A percentile compares a stretch with the other conserved stretches of the same genome.
These are phyloP conservation scores for Meteorus colon DNA, from an alignment of 2,888 invertebrate genomes.

Conservation along the genomic window DNA sequence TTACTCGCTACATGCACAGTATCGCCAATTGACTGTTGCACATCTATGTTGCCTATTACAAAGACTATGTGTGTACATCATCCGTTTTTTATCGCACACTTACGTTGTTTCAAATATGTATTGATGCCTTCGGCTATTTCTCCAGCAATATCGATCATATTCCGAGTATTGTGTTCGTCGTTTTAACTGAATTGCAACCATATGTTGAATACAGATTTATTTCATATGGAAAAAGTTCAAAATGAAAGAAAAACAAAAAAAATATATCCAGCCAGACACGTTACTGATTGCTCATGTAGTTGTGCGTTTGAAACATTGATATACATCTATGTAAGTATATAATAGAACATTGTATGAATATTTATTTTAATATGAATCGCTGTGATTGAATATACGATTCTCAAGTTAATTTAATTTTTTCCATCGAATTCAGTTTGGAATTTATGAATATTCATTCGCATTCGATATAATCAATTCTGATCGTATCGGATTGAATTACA, in stretches of 20 bases:
- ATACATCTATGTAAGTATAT: too few species aligned
- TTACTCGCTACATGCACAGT: constrained; percentile 19
- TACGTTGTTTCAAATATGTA: not conserved
- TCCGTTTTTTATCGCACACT: not conserved
- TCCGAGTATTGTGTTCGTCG: not conserved
- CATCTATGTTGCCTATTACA: constrained; percentile 38
- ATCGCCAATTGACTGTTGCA: constrained; percentile 31
- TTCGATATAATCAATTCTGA: too few species aligned
- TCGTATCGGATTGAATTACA: too few species aligned
- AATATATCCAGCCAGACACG: too few species aligned
- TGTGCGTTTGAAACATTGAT: too few species aligned
- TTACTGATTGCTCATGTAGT: too few species aligned
- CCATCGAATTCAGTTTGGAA: too few species aligned
- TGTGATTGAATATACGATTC: too few species aligned
- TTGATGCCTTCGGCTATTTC: not conserved
- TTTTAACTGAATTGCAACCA: not conserved
- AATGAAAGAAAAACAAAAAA: not conserved
- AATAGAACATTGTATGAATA: too few species aligned
- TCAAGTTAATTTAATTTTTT: too few species aligned
- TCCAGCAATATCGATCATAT: not conserved
- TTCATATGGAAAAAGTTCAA: not conserved
- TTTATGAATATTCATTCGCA: too few species aligned
- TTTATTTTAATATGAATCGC: too few species aligned
- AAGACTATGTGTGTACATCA: constrained; percentile 28
- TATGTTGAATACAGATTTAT: not conserved